Percentiles rank a stretch among this genome's conserved stretches.
phyloP scores from a whole-genome alignment of 2,888 invertebrate genomes.

The Tribolium freemani region DNA sequence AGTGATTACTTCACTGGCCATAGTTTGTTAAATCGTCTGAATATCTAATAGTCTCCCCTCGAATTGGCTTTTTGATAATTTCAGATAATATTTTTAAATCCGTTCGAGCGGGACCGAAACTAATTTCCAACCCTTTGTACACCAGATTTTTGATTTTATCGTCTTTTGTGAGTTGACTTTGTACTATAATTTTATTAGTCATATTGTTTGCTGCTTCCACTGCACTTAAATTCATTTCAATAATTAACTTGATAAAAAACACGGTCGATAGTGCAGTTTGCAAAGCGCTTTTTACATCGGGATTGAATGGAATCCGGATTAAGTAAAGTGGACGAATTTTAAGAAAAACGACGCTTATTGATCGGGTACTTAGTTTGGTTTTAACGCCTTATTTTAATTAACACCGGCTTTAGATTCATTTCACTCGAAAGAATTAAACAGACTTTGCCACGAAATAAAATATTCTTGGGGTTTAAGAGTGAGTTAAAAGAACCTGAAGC shows the following conservation, averaged over 20 bases:
- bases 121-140: conserved; percentile 32
- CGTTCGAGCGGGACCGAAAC: conserved; percentile 16
- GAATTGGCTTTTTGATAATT: not conserved
- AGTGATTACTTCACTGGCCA: conserved; percentile 56
- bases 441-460: not conserved
- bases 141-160: conserved; percentile 38
- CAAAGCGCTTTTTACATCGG: not conserved
- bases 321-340: not conserved
- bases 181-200: conserved; percentile 36
- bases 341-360: not conserved
- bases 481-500: not conserved
- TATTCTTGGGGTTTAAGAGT: not conserved
- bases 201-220: conserved; percentile 35
- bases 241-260: conserved; percentile 19
- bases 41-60: conserved; percentile 54
- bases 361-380: not conserved
- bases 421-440: not conserved
- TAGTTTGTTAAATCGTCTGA: conserved; percentile 57
- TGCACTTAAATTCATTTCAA: conserved; percentile 33
- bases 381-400: not conserved
- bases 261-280: conserved; percentile 11
- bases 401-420: not conserved
- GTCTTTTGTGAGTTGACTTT: conserved; percentile 36
- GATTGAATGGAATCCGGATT: not conserved
- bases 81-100: conserved; percentile 23